Conservation (phyloP, 92 coral and sea anemone genomes). For the Porites divaricata region DNA sequence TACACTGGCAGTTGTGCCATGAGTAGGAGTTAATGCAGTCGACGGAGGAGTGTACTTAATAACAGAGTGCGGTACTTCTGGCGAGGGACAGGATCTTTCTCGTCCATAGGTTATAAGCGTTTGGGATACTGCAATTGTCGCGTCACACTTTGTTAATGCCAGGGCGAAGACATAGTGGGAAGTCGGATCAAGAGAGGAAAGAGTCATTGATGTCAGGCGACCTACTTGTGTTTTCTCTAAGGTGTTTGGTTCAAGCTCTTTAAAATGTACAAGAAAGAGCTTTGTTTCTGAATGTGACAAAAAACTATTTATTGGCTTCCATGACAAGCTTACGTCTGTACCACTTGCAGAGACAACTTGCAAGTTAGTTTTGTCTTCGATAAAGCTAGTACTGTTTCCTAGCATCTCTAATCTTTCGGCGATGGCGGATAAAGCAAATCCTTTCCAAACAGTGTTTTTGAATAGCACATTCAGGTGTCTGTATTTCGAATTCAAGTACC, state of each 20-base stretch:
- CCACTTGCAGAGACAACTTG: constrained; percentile 24
- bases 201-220: background rate
- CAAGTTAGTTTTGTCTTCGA: background rate
- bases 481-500: constrained; percentile 38
- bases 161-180: constrained; percentile 38
- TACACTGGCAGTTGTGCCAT: constrained; percentile 25
- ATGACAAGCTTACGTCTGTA: constrained; percentile 14
- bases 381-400: background rate
- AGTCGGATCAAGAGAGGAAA: background rate
- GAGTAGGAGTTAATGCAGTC: constrained; percentile 9
- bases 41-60: constrained; percentile 9
- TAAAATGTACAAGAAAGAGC: background rate
- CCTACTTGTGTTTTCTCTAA: background rate
- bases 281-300: constrained; percentile 6
- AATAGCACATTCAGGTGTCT: constrained; percentile 49
- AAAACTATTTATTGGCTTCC: constrained; percentile 1
- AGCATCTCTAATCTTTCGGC: constrained; percentile 1
- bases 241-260: background rate
- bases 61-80: background rate
- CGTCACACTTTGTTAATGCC: constrained; percentile 20
- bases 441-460: constrained; percentile 51
- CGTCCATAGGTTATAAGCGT: constrained; percentile 26
- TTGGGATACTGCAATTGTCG: constrained; percentile 35
- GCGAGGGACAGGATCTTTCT: constrained; percentile 22
- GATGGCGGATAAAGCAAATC: background rate